phyloP scores from a whole-genome alignment of 1,140 invertebrate genomes.

The Brachionus calyciflorus region DNA sequence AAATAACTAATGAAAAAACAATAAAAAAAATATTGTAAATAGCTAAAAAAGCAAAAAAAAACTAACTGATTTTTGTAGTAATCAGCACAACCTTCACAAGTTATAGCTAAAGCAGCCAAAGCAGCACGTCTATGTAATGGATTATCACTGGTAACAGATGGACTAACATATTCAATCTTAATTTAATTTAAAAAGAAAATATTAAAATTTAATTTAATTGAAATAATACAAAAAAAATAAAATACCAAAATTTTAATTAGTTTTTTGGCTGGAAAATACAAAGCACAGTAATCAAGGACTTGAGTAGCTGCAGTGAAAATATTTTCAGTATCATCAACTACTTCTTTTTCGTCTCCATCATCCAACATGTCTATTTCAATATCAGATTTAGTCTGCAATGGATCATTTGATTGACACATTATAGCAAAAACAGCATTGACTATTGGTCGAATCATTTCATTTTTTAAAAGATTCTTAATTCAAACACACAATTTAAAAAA shows the following conservation, averaged over 20 bases:
- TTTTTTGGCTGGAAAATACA: conserved; percentile 42
- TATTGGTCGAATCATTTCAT: conserved; percentile 36
- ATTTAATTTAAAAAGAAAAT: background rate
- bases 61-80: conserved; percentile 35
- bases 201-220: background rate
- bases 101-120: conserved; percentile 33
- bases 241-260: conserved; percentile 42
- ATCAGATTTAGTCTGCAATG: conserved; percentile 41
- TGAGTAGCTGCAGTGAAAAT: conserved; percentile 40
- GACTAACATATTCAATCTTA: conserved; percentile 32
- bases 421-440: conserved; percentile 11
- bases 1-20: background rate
- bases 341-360: conserved; percentile 35
- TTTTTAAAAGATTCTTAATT: conserved; percentile 34
- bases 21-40: background rate
- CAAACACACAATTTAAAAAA: too few species aligned
- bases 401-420: conserved; percentile 44
- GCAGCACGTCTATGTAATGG: conserved; percentile 30
- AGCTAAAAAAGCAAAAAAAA: background rate
- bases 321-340: conserved; percentile 28
- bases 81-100: conserved; percentile 45
- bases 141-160: conserved; percentile 11
- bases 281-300: conserved; percentile 37
- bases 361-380: conserved; percentile 24
- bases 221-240: background rate